Evolutionary conservation across 2,113 vertebrate species (phyloP), one percentile per base, ranked within the genome.

Genomic region (Erythrolamprus reginae): DNA sequence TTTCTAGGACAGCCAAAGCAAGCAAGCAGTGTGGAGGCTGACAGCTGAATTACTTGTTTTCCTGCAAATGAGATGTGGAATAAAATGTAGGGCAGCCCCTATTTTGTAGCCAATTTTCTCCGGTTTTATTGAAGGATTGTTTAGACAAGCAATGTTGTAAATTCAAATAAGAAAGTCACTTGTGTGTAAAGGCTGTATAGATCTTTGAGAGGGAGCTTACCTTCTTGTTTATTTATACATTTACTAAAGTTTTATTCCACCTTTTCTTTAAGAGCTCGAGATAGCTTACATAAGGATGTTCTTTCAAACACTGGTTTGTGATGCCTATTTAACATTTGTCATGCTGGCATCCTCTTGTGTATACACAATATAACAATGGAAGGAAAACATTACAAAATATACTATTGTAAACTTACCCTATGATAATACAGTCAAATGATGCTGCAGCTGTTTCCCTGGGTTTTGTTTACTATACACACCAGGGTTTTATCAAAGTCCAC

Each of bases 221-320:
- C 28, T 65, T 65, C 12, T 65, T 65, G 33, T 33, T 65, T 33
- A 65, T 65, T 33, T 65, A 65, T 33, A 33, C 2, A 26, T 65
- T 65, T 65, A 5, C 28, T 65, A 33, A 65, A 65, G 13, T 65
- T 65, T n/a, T 65, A 65, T n/a, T 33, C 61, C 4, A 61, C 58
- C 4, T 65, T 65, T 65, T n/a, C 61, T 65, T 65, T 65, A 33
- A 65, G 5, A 17, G 61, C 12, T n/a, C 5, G 4, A 65, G 61
- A 65, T 65, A 15, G 28, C 28, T 65, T 65, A 65, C 61, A 33
- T 15, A 65, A 65, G 28, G 28, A 65, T 65, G 12, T 33, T 33
- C 61, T n/a, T 65, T 38, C 28, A 33, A 47, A 93, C 89, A 89
- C 48, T 89, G 91, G 84, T 4, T 28, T 92, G 86, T 86, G 33